Conservation (phyloP, 2,113 vertebrate genomes). For the Lasiurus cinereus region DNA sequence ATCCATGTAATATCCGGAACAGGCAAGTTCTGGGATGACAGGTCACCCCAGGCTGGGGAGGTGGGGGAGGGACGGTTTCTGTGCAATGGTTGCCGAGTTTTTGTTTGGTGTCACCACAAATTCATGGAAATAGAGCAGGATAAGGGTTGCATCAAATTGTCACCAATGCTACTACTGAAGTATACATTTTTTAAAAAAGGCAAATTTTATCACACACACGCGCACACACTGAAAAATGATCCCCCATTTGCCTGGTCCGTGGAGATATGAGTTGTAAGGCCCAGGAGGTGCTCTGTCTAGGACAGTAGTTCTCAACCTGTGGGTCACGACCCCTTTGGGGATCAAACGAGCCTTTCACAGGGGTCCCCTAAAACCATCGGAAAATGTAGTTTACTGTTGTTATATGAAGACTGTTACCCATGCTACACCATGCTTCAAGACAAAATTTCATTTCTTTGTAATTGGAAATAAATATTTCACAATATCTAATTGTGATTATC, state of each 20-base stretch:
- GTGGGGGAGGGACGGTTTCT: not conserved
- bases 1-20: not conserved
- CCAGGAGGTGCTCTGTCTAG: not conserved
- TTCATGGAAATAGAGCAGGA: not conserved
- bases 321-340: no score
- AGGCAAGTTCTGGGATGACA: not conserved
- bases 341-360: no score
- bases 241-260: no score
- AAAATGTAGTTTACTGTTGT: no score
- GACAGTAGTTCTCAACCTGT: no score
- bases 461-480: no score
- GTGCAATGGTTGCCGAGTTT: not conserved
- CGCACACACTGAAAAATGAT: not conserved
- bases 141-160: not conserved
- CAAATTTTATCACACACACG: not conserved
- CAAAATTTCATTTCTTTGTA: no score
- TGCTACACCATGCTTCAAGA: no score
- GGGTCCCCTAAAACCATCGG: no score
- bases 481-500: no score
- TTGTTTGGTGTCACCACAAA: not conserved
- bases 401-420: no score
- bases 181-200: not conserved
- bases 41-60: not conserved
- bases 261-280: not conserved
- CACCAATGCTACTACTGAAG: not conserved